These are phyloP conservation scores for Serranochromis macrocephalus DNA, from an alignment of 2,113 vertebrate genomes.

Conservation along the genomic window DNA sequence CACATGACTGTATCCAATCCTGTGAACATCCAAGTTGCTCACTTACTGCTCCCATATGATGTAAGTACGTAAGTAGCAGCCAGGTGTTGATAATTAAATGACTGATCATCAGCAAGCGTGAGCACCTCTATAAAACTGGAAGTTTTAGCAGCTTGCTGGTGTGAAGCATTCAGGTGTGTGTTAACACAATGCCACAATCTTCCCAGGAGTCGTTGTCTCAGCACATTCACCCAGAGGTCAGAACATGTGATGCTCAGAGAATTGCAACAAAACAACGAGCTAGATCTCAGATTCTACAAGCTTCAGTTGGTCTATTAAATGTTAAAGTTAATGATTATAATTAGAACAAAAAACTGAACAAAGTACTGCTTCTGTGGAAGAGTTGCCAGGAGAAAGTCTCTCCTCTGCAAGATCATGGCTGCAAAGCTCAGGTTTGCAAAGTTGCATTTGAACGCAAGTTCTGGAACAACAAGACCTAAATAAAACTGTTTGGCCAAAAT, in stretches of 20 bases:
- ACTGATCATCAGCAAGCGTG: neutral
- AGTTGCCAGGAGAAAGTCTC: neutral
- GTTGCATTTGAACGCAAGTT: neutral
- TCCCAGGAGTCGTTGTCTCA: neutral
- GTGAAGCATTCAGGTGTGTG: neutral
- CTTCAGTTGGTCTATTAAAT: neutral
- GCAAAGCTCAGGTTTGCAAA: neutral
- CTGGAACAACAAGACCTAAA: neutral
- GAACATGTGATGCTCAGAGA: neutral
- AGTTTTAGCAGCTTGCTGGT: neutral
- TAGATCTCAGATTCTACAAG: neutral
- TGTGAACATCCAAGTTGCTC: neutral
- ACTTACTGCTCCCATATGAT: neutral
- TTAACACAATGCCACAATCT: neutral
- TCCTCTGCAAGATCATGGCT: neutral
- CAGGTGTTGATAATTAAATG: neutral
- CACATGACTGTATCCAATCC: neutral
- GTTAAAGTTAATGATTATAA: neutral
- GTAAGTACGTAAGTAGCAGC: neutral
- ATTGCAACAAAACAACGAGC: neutral
- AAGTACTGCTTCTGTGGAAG: neutral
- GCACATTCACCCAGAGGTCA: neutral
- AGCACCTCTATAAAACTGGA: neutral
- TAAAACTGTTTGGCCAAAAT: neutral
- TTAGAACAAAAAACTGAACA: neutral